A percentile compares a stretch with the other conserved stretches of the same genome.
phyloP scores from a whole-genome alignment of 2,797 vertebrate species.

The Semotilus atromaculatus region DNA sequence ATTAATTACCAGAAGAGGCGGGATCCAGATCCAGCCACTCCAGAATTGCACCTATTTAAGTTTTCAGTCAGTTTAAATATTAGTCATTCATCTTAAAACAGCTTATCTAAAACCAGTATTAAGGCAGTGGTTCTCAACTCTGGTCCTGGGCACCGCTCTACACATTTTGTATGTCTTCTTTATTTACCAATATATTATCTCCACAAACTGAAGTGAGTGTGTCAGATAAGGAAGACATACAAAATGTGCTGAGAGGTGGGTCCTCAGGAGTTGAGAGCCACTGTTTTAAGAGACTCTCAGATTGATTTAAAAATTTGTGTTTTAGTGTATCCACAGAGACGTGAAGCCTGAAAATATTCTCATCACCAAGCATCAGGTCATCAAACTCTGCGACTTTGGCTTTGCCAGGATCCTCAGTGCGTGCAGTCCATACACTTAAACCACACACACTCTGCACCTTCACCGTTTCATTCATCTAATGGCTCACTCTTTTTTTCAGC shows the following conservation, averaged over 20 bases:
- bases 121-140: background rate
- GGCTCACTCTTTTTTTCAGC: conserved; percentile 71
- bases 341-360: conserved; percentile 97
- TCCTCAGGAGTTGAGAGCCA: background rate
- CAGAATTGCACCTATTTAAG: background rate
- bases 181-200: background rate
- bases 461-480: background rate
- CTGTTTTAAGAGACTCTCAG: background rate
- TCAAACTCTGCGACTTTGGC: conserved; percentile 97
- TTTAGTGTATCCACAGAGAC: conserved; percentile 94
- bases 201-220: background rate
- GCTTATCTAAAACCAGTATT: background rate
- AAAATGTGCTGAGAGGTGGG: background rate
- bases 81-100: conserved; percentile 16
- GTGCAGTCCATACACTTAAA: conserved; percentile 63
- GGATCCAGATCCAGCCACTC: background rate
- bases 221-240: background rate
- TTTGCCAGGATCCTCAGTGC: conserved; percentile 94
- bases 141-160: background rate
- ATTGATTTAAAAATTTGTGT: conserved; percentile 7
- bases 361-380: conserved; percentile 92
- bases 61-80: background rate
- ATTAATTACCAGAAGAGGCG: background rate
- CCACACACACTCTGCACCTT: background rate
- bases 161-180: background rate